These are phyloP conservation scores for Cryptotis parvus DNA, from an alignment of 2,113 vertebrate genomes.

Conservation along the genomic window DNA sequence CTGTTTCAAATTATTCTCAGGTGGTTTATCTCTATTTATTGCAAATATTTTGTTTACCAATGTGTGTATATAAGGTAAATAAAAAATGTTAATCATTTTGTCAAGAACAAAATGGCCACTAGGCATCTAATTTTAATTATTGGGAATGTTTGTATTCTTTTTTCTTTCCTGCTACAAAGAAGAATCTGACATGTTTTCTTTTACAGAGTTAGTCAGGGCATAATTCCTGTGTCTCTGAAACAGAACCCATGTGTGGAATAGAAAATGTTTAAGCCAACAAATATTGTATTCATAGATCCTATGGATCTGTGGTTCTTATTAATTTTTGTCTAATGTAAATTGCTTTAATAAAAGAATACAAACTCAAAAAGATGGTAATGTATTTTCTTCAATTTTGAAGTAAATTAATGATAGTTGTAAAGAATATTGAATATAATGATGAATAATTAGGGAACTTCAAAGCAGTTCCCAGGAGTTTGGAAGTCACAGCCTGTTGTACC, in stretches of 20 bases:
- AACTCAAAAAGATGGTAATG: neutral
- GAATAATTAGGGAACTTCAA: neutral
- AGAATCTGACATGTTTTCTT: neutral
- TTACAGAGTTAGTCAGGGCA: neutral
- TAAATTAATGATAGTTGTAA: neutral
- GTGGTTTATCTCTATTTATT: neutral
- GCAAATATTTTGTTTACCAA: neutral
- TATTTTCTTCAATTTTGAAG: neutral
- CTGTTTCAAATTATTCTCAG: neutral
- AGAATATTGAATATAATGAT: neutral
- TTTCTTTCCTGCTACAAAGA: neutral
- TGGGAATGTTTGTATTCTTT: neutral
- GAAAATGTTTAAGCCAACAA: neutral
- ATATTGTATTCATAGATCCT: neutral
- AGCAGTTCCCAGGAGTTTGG: too few relatives aligned
- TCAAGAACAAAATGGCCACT: neutral
- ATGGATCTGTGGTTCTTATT: neutral
- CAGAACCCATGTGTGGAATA: neutral
- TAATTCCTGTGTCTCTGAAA: neutral
- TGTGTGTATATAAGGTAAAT: neutral
- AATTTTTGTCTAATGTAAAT: neutral
- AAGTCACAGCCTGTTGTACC: too few relatives aligned
- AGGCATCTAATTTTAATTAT: neutral
- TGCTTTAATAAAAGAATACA: neutral
- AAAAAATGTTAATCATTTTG: neutral